Evolutionary conservation across 2,888 invertebrate genomes (phyloP).

Genomic region (Agrotis puta): DNA sequence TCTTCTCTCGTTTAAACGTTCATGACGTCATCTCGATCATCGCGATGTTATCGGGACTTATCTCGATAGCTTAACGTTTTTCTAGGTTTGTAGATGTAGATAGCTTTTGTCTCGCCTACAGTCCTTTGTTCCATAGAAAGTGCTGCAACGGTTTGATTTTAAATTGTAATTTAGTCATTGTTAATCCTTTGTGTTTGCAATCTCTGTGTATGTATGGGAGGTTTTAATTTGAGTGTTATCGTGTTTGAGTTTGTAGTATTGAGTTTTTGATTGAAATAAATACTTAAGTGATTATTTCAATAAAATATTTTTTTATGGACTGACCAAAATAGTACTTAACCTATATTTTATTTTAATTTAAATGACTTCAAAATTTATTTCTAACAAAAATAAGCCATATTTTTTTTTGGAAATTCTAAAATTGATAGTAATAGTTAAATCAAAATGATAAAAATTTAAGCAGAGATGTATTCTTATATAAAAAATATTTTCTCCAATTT

Average conservation of each 20-base stretch:
- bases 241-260: background rate
- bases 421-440: no score
- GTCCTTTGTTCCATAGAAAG: constrained; percentile 64
- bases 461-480: no score
- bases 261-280: background rate
- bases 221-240: constrained; percentile 3
- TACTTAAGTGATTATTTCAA: background rate
- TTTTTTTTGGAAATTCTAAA: no score
- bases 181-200: constrained; percentile 54
- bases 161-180: constrained; percentile 55
- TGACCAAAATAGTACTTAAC: no score
- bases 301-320: no score
- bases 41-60: constrained; percentile 39
- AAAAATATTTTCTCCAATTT: background rate
- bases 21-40: constrained; percentile 26
- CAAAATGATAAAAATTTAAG: no score
- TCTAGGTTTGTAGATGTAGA: constrained; percentile 43
- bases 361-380: no score
- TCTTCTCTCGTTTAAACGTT: constrained; percentile 29
- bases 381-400: no score
- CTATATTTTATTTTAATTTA: no score
- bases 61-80: constrained; percentile 48
- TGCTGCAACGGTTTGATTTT: constrained; percentile 53
- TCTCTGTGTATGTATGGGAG: constrained; percentile 41
- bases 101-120: constrained; percentile 59